Percentiles rank a stretch among this genome's conserved stretches.
phyloP scores from a whole-genome alignment of 2,888 invertebrate species.

The Sesia apiformis region DNA sequence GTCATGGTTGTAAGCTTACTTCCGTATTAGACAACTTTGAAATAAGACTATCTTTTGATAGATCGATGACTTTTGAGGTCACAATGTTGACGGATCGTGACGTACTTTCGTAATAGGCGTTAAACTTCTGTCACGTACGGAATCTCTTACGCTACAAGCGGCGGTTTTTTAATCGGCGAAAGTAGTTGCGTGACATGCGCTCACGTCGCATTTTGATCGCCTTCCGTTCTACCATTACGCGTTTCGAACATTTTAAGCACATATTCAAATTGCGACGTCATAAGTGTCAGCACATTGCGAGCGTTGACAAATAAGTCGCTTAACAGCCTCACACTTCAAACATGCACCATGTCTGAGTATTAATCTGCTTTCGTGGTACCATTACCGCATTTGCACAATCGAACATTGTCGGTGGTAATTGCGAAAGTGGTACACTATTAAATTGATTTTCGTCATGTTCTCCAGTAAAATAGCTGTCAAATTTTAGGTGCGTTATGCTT shows the following conservation, averaged over 20 bases:
- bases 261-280: constrained; percentile 6
- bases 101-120: constrained; percentile 33
- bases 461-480: constrained; percentile 36
- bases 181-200: constrained; percentile 58
- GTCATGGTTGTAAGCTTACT: neutral
- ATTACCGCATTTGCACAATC: constrained; percentile 61
- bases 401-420: constrained; percentile 54
- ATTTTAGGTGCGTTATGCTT: constrained; percentile 31
- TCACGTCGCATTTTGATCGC: constrained; percentile 40
- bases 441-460: constrained; percentile 63
- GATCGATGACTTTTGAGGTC: constrained; percentile 2
- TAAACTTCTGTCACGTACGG: constrained; percentile 43
- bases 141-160: constrained; percentile 29
- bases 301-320: constrained; percentile 18
- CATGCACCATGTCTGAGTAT: constrained; percentile 21
- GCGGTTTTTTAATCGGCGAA: constrained; percentile 61
- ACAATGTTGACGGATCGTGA: constrained; percentile 19
- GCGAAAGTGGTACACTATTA: constrained; percentile 55
- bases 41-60: neutral
- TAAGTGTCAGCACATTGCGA: constrained; percentile 25
- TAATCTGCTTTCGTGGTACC: constrained; percentile 33
- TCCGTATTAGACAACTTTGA: neutral
- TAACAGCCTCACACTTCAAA: constrained; percentile 10
- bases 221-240: constrained; percentile 15
- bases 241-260: neutral